phyloP scores from a whole-genome alignment of 2,797 vertebrate genomes.

The Gymnothorax javanicus region DNA sequence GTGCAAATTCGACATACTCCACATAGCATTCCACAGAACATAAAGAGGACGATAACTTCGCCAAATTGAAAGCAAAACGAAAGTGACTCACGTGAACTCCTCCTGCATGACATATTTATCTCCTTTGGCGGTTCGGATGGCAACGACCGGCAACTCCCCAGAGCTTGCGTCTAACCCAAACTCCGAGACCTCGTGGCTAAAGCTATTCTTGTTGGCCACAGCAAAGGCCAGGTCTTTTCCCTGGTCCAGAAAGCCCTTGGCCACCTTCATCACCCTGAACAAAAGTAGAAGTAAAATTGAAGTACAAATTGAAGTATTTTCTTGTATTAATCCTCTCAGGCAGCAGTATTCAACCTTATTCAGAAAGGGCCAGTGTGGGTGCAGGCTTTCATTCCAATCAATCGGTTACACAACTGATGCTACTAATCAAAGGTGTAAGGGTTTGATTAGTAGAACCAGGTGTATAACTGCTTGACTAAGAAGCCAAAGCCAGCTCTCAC shows the following conservation, averaged over 20 bases:
- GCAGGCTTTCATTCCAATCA: too few relatives aligned
- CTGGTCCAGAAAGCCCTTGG: constrained; percentile 88
- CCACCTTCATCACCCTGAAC: constrained; percentile 94
- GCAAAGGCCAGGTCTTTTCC: constrained; percentile 87
- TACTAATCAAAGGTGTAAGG: too few relatives aligned
- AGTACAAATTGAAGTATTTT: background rate
- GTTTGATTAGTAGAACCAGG: too few relatives aligned
- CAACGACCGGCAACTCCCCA: constrained; percentile 86
- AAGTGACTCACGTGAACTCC: constrained; percentile 88
- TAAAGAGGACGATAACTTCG: background rate
- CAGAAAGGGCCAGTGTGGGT: too few relatives aligned
- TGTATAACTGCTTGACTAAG: too few relatives aligned
- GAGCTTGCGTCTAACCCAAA: constrained; percentile 81
- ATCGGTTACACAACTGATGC: too few relatives aligned
- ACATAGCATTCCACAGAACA: background rate
- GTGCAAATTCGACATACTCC: background rate
- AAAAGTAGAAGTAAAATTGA: background rate
- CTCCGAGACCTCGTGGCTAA: constrained; percentile 86
- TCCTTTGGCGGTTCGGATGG: constrained; percentile 86
- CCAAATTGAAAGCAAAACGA: background rate
- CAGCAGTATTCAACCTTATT: too few relatives aligned
- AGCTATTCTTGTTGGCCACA: constrained; percentile 84
- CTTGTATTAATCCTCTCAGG: background rate
- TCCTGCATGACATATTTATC: constrained; percentile 94
- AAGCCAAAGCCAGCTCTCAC: too few relatives aligned